Base-by-base conservation (phyloP, 1,140 invertebrate species). In the Penaeus indicus region DNA sequence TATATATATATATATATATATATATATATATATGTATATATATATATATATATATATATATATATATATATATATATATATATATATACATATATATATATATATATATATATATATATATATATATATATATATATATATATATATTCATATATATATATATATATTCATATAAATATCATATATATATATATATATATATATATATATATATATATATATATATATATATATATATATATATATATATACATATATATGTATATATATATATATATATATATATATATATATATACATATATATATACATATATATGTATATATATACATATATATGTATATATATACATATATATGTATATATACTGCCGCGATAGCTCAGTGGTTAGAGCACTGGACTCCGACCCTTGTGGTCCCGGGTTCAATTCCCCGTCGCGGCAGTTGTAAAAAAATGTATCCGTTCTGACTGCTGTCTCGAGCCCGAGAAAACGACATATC, bases 181-280 rank as follows among this genome's bases (percentile, higher is more conserved):
- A 4, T 25, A 7, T n/a, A 18, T 8, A 8, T n/a, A 69, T 25
- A 69, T 69, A 18, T 8, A 18, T 21, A 18, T n/a, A 69, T 7
- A 69, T 69, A 4, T 69, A 4, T 69, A 69, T 7, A 67, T 67
- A 67, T 67, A 67, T 67, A 67, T 67, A 67, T 67, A 67, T 67
- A 67, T 67, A 67, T 67, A 67, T 67, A 67, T 67, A 67, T 67
- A 67, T 67, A 67, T 67, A 67, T 67, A 67, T 67, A 67, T 67
- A 67, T 67, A 67, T 67, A 67, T 67, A 67, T 67, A 67, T 67
- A 67, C 4, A 67, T 67, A 21, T 67, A 25, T 67, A 25, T 7
- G 64, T 4, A 25, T 67, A 25, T 7, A 18, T 16, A 25, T 67
- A 3, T 4, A 18, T 67, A 18, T 67, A 67, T 67, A 67, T 67